Conservation (phyloP, 2,113 vertebrate species). For the Hirundichthys speculiger region DNA sequence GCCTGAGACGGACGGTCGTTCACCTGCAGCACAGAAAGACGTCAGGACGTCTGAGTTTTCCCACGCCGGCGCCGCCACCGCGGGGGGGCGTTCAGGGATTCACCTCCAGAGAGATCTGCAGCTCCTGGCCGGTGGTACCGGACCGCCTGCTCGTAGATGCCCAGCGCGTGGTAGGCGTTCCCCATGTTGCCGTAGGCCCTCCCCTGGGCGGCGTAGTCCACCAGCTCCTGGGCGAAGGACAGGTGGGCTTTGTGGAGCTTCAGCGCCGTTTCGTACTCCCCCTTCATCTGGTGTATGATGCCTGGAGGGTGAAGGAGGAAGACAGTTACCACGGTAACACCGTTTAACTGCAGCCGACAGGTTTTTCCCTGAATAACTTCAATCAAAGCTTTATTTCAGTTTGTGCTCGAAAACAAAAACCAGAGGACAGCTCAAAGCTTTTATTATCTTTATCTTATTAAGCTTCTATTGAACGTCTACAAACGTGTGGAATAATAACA, state of each 20-base stretch:
- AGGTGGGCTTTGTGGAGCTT: slow-evolving; percentile 92
- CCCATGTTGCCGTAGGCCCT: slow-evolving; percentile 97
- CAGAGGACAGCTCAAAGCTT: too few species aligned
- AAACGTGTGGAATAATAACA: too few species aligned
- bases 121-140: slow-evolving; percentile 94
- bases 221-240: slow-evolving; percentile 91
- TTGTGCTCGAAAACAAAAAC: too few species aligned
- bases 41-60: not conserved
- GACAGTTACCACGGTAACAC: too few species aligned
- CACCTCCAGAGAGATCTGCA: slow-evolving; percentile 96
- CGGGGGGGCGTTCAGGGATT: not conserved
- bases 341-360: too few species aligned
- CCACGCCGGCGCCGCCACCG: not conserved
- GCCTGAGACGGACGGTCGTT: slow-evolving; percentile 94
- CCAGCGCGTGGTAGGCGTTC: slow-evolving; percentile 91
- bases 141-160: slow-evolving; percentile 90
- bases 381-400: too few species aligned
- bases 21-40: slow-evolving; percentile 65
- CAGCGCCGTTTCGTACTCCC: slow-evolving; percentile 89
- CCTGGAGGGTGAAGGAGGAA: slow-evolving; percentile 74
- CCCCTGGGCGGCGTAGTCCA: slow-evolving; percentile 92
- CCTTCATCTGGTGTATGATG: slow-evolving; percentile 97
- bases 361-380: too few species aligned
- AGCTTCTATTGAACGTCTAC: too few species aligned
- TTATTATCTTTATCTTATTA: too few species aligned